phyloP scores from a whole-genome alignment of 2,888 invertebrate species.

The Neelides folsomi region DNA sequence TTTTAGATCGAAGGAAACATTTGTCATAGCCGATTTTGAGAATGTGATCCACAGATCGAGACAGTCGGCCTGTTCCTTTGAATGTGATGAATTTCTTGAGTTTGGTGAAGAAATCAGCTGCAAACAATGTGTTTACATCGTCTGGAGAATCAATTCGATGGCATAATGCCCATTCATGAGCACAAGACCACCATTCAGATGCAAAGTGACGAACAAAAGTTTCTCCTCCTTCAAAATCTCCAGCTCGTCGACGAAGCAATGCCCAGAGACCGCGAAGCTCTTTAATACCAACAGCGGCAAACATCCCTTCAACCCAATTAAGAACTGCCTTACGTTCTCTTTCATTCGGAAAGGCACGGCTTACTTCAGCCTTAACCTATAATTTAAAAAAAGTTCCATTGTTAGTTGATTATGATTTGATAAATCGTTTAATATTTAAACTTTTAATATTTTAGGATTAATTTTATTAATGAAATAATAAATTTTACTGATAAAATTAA shows the following conservation, averaged over 20 bases:
- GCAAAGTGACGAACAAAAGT: slow-evolving; percentile 16
- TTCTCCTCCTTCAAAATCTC: neutral
- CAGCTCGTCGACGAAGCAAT: slow-evolving; percentile 2
- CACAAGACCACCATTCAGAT: slow-evolving; percentile 17
- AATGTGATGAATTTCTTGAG: slow-evolving; percentile 30
- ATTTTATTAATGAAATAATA: too few relatives aligned
- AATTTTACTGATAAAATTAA: too few relatives aligned
- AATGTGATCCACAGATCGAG: slow-evolving; percentile 22
- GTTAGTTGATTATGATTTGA: too few relatives aligned
- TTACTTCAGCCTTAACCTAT: neutral
- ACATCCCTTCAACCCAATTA: neutral
- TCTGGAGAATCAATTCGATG: slow-evolving; percentile 9
- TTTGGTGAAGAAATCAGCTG: slow-evolving; percentile 21
- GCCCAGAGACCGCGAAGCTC: neutral
- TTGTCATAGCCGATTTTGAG: slow-evolving; percentile 31
- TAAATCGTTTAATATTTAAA: too few relatives aligned
- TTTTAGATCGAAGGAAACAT: slow-evolving; percentile 25
- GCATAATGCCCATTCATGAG: slow-evolving; percentile 20
- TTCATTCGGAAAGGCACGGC: slow-evolving; percentile 1
- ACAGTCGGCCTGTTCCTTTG: slow-evolving; percentile 25
- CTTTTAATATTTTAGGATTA: too few relatives aligned
- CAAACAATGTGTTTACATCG: slow-evolving; percentile 16
- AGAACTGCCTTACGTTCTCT: slow-evolving; percentile 6
- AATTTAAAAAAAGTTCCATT: too few relatives aligned
- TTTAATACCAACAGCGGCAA: slow-evolving; percentile 8